Evolutionary conservation across 1,140 invertebrate species (phyloP).

Genomic region (Sarcophaga peregrina): DNA sequence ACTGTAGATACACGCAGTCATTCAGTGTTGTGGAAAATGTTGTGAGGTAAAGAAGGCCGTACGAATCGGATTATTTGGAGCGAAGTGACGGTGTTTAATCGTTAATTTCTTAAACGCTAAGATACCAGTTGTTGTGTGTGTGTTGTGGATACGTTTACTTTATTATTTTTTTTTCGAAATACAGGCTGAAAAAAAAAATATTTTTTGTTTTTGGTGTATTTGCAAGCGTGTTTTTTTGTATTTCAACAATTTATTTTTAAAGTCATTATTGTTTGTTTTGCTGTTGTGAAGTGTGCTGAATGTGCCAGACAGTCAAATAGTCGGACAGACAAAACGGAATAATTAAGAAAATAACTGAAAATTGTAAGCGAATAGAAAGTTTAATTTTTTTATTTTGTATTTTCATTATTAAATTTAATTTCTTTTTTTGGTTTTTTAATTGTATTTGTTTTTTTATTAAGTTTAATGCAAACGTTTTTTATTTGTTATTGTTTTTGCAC

Average conservation of each 20-base stretch:
- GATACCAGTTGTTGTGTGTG: conserved; percentile 16
- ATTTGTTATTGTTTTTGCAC: not conserved
- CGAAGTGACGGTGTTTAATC: not conserved
- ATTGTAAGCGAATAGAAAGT: conserved; percentile 21
- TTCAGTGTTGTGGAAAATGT: conserved; percentile 21
- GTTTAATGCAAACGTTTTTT: not conserved
- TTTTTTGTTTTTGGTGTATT: not conserved
- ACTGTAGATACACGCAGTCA: not conserved
- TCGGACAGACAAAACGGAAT: not conserved
- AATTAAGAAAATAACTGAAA: not conserved
- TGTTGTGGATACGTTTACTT: not conserved
- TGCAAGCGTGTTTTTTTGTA: not conserved
- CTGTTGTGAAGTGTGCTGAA: conserved; percentile 33
- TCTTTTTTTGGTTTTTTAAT: too few relatives aligned
- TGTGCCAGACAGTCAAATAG: not conserved
- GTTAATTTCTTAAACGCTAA: not conserved
- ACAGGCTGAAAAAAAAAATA: too few relatives aligned
- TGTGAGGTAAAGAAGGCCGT: not conserved
- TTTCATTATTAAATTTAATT: not conserved
- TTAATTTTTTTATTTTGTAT: not conserved
- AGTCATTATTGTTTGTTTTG: conserved; percentile 15
- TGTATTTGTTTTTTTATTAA: too few relatives aligned
- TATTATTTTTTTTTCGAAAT: too few relatives aligned
- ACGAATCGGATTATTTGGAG: not conserved
- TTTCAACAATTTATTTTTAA: not conserved